These are phyloP conservation scores for Lophura nycthemera DNA, from an alignment of 2,113 vertebrate genomes.

Conservation along the genomic window DNA sequence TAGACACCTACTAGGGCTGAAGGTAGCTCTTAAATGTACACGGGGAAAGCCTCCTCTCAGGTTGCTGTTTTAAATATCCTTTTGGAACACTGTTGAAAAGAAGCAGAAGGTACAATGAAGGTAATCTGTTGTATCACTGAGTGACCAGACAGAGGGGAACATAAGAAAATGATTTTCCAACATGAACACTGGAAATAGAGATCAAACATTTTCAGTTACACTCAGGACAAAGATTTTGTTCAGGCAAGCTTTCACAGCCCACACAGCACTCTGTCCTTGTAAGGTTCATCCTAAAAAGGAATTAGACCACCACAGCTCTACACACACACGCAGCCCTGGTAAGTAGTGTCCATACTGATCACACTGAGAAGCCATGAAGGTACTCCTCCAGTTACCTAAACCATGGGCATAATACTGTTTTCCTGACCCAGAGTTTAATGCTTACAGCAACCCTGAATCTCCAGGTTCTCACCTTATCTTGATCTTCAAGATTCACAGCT, in stretches of 20 bases:
- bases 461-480: background rate
- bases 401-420: background rate
- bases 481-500: background rate
- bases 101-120: background rate
- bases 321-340: background rate
- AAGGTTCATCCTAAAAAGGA: background rate
- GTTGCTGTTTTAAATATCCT: background rate
- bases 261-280: background rate
- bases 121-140: background rate
- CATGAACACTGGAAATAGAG: fast-evolving
- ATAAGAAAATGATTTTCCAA: background rate
- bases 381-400: background rate
- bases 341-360: background rate
- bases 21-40: background rate
- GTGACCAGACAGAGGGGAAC: background rate
- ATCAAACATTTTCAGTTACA: background rate
- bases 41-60: background rate
- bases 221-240: background rate
- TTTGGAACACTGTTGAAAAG: background rate
- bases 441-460: background rate
- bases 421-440: background rate
- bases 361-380: background rate
- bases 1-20: background rate
- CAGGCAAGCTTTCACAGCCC: background rate
- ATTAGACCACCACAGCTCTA: background rate